Evolutionary conservation across 2,113 vertebrate species (phyloP).

Genomic region (Chionodraco myersi): DNA sequence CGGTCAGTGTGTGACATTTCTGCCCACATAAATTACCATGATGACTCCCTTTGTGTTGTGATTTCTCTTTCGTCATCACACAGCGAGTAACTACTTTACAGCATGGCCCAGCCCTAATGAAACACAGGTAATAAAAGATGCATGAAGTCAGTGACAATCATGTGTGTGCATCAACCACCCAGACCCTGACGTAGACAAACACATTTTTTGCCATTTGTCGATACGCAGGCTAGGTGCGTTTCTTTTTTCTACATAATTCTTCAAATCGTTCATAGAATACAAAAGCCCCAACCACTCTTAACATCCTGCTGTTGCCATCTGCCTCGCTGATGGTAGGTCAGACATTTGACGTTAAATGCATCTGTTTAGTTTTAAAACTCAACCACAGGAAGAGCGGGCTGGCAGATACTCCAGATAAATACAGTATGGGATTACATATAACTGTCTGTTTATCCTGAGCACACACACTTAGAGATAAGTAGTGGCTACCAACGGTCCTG

Average conservation of each 20-base stretch:
- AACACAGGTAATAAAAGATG: constrained; percentile 51
- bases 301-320: constrained; percentile 8
- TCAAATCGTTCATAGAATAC: constrained; percentile 5
- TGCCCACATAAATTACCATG: constrained; percentile 58
- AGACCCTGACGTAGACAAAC: constrained; percentile 10
- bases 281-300: not conserved
- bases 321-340: constrained; percentile 21
- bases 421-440: constrained; percentile 39
- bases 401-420: constrained; percentile 40
- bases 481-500: constrained; percentile 28
- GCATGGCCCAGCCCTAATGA: constrained; percentile 18
- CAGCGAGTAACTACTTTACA: constrained; percentile 49
- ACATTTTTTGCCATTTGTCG: constrained; percentile 19
- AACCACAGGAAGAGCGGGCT: constrained; percentile 3
- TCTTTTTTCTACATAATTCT: not conserved
- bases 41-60: constrained; percentile 60
- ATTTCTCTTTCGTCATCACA: constrained; percentile 52
- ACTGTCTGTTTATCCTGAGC: constrained; percentile 17
- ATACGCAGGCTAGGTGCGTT: not conserved
- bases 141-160: not conserved
- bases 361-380: constrained; percentile 29
- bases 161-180: not conserved
- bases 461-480: constrained; percentile 65
- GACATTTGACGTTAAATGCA: constrained; percentile 9
- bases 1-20: constrained; percentile 62